Conservation (phyloP, 2,888 invertebrate genomes). For the Drosophila meridionalis region DNA sequence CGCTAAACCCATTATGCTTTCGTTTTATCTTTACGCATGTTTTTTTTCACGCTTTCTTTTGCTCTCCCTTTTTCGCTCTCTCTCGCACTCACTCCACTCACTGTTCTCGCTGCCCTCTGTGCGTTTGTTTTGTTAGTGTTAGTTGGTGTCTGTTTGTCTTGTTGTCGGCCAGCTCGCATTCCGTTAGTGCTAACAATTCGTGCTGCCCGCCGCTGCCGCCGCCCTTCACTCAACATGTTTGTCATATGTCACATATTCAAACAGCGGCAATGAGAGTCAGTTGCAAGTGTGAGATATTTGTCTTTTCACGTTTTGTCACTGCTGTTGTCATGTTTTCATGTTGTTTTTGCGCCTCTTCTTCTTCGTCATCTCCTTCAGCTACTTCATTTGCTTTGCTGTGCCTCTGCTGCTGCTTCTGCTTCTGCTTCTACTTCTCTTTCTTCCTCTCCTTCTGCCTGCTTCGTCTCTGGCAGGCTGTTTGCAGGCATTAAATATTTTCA, state of each 20-base stretch:
- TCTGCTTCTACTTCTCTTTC: background rate
- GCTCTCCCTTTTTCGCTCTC: background rate
- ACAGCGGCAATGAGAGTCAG: conserved; percentile 58
- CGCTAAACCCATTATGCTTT: conserved; percentile 2
- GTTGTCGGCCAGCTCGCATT: conserved; percentile 47
- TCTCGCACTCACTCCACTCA: background rate
- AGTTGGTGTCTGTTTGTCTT: conserved; percentile 38
- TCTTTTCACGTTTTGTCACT: conserved; percentile 72
- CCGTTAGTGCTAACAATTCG: conserved; percentile 39
- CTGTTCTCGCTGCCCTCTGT: conserved; percentile 13
- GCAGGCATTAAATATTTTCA: conserved; percentile 78
- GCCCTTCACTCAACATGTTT: conserved; percentile 24
- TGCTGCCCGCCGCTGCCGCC: background rate
- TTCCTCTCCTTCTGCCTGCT: background rate
- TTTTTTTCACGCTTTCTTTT: conserved; percentile 21
- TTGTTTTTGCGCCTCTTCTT: conserved; percentile 37
- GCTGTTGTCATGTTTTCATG: conserved; percentile 70
- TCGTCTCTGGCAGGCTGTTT: conserved; percentile 60
- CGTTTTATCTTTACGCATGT: conserved; percentile 17
- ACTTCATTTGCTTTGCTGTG: conserved; percentile 9
- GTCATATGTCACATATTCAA: conserved; percentile 77
- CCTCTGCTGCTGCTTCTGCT: conserved; percentile 7
- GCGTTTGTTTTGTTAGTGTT: conserved; percentile 37
- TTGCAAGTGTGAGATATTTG: conserved; percentile 77
- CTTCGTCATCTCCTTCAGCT: background rate